These are phyloP conservation scores for Apamea monoglypha DNA, from an alignment of 2,888 invertebrate species.

Conservation along the genomic window DNA sequence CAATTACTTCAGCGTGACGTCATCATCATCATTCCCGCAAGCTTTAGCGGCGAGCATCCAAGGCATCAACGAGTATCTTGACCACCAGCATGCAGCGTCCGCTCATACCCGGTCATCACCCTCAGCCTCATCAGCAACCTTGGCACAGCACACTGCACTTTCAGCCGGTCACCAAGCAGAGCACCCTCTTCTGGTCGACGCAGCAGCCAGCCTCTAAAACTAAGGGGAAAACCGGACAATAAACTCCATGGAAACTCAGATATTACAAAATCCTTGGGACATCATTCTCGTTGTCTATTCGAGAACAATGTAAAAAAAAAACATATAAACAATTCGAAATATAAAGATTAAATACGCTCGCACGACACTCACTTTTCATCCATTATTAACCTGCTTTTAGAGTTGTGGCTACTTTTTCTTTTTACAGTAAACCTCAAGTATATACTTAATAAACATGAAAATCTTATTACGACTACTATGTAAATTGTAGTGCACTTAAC, in stretches of 20 bases:
- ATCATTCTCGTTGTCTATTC: not conserved
- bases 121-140: too few species aligned
- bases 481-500: slow-evolving; percentile 47
- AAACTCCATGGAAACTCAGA: not conserved
- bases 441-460: slow-evolving; percentile 16
- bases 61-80: too few species aligned
- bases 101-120: too few species aligned
- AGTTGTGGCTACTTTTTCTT: not conserved
- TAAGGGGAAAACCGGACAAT: too few species aligned
- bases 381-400: not conserved
- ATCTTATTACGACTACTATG: slow-evolving; percentile 25
- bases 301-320: not conserved
- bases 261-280: not conserved
- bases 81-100: too few species aligned
- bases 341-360: not conserved
- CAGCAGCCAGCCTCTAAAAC: too few species aligned
- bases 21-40: too few species aligned
- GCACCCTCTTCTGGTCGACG: too few species aligned
- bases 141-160: too few species aligned
- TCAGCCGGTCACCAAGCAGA: too few species aligned
- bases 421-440: not conserved
- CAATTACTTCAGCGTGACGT: too few species aligned
- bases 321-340: not conserved
- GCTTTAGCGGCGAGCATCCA: too few species aligned
- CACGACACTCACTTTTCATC: not conserved